Percentiles rank a stretch among this genome's conserved stretches.
These are phyloP conservation scores for Matsumurasca onukii DNA, from an alignment of 1,140 invertebrate species.

Conservation along the genomic window DNA sequence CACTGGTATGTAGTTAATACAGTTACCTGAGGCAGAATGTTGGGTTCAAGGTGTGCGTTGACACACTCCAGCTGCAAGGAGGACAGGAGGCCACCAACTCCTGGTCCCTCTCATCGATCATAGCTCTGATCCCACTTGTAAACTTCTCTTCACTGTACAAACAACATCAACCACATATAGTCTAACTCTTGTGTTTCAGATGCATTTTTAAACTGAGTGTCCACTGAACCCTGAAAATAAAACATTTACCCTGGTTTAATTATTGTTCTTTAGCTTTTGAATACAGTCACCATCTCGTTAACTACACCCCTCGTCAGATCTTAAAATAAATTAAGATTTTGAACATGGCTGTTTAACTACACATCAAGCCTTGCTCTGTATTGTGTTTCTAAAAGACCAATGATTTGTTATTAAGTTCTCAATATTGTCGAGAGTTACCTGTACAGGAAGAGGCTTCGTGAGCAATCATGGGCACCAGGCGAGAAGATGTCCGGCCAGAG, in stretches of 20 bases:
- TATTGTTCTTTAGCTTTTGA: too few species aligned
- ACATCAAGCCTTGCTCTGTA: too few species aligned
- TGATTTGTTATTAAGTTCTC: too few species aligned
- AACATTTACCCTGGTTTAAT: too few species aligned
- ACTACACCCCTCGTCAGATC: too few species aligned
- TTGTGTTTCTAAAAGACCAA: too few species aligned
- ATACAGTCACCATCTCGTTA: too few species aligned
- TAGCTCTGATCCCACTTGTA: conserved; percentile 72
- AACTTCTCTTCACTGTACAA: conserved; percentile 87
- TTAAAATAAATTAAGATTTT: too few species aligned
- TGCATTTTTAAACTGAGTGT: too few species aligned
- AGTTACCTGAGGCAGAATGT: conserved; percentile 56
- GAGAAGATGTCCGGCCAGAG: conserved; percentile 91
- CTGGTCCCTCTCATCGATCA: conserved; percentile 84
- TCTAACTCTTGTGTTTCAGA: not conserved
- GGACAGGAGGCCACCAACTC: conserved; percentile 77
- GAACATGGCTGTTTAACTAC: too few species aligned
- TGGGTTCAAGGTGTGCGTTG: conserved; percentile 46
- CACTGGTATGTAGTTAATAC: too few species aligned
- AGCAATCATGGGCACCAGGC: conserved; percentile 92
- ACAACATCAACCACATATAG: conserved; percentile 24
- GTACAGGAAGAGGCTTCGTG: conserved; percentile 91
- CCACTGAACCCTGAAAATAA: too few species aligned
- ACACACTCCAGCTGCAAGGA: conserved; percentile 83
- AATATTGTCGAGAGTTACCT: conserved; percentile 54